These are phyloP conservation scores for Nasonovia ribisnigri DNA, from an alignment of 2,888 invertebrate genomes.

Conservation along the genomic window DNA sequence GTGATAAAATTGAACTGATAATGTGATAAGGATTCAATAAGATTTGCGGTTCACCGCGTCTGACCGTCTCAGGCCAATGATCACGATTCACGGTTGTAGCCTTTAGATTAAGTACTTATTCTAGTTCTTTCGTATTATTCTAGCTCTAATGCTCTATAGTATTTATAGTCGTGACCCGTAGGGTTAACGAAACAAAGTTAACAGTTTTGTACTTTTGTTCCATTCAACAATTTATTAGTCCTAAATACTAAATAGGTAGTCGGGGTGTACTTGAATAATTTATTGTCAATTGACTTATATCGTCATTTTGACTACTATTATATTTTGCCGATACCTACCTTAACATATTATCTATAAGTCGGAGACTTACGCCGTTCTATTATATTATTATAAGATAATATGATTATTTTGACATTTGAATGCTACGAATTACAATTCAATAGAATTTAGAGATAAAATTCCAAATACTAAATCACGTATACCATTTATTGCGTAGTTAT, in stretches of 20 bases:
- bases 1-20: background rate
- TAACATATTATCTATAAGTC: background rate
- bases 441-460: background rate
- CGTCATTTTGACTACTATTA: too few species aligned
- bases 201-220: background rate
- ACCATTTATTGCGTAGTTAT: background rate
- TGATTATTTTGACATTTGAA: background rate
- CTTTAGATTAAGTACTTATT: too few species aligned
- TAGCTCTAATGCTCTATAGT: too few species aligned
- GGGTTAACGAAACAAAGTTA: background rate
- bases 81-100: too few species aligned
- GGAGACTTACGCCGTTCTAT: background rate
- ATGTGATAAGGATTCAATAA: background rate
- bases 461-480: background rate
- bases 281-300: background rate
- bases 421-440: background rate
- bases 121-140: too few species aligned
- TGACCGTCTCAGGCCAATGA: too few species aligned
- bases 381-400: background rate
- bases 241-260: background rate
- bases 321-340: background rate
- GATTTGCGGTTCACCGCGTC: background rate
- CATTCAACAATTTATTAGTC: background rate
- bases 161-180: background rate
- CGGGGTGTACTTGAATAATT: background rate